Evolutionary conservation across 2,797 vertebrate species (phyloP).

Genomic region (Anguilla pacifica): DNA sequence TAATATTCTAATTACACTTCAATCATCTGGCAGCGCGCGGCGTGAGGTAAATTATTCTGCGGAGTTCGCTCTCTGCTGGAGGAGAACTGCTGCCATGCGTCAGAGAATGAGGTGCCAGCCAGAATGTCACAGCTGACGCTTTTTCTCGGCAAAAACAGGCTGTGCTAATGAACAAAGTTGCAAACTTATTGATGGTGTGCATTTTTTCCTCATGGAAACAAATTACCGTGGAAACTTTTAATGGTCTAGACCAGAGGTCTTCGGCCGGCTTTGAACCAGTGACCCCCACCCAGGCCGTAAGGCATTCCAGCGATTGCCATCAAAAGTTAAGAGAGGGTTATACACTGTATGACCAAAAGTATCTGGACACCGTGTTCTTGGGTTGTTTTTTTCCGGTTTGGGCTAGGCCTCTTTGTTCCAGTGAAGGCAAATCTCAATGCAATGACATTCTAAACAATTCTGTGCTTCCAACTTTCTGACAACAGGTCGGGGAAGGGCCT

Average conservation of each 20-base stretch:
- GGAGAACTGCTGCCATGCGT: constrained; percentile 15
- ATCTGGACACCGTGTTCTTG: background rate
- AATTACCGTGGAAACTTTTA: background rate
- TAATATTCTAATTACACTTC: constrained; percentile 82
- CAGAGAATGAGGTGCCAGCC: constrained; percentile 22
- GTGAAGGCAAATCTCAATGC: no score
- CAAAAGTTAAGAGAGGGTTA: background rate
- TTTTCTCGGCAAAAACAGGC: constrained; percentile 6
- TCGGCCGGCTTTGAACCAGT: background rate
- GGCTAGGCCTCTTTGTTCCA: no score
- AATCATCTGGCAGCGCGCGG: constrained; percentile 72
- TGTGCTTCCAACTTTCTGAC: no score
- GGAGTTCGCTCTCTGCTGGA: constrained; percentile 19
- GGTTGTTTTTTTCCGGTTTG: no score
- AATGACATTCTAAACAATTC: no score
- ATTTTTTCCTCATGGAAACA: background rate
- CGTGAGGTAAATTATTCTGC: constrained; percentile 73
- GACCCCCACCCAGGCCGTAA: background rate
- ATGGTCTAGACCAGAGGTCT: background rate
- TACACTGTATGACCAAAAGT: background rate
- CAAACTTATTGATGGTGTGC: constrained; percentile 26
- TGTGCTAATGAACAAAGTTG: constrained; percentile 66
- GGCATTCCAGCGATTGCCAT: background rate
- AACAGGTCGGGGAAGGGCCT: no score
- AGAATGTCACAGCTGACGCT: constrained; percentile 26